Evolutionary conservation across 2,113 vertebrate species (phyloP).

Genomic region (Solea senegalensis): DNA sequence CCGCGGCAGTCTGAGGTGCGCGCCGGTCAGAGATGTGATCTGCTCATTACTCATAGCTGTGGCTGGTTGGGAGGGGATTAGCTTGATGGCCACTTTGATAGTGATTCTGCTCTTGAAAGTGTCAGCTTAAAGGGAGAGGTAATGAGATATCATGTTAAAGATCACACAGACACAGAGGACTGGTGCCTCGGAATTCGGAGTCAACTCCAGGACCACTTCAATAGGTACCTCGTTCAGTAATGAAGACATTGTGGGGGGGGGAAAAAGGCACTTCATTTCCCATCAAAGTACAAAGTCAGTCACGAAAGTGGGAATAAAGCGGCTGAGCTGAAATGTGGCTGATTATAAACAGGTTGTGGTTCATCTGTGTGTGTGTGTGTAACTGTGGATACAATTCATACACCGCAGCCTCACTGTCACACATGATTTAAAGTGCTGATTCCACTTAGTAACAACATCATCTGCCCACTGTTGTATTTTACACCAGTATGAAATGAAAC

Average conservation of each 20-base stretch:
- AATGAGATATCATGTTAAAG: conserved; percentile 51
- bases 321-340: neutral
- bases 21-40: conserved; percentile 45
- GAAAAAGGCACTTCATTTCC: conserved; percentile 7
- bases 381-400: no score
- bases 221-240: conserved; percentile 24
- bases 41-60: conserved; percentile 60
- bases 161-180: conserved; percentile 37
- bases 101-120: conserved; percentile 24
- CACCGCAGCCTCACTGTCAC: no score
- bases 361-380: neutral
- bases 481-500: no score
- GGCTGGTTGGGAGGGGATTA: conserved; percentile 38
- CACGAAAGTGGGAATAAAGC: neutral
- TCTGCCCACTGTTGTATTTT: no score
- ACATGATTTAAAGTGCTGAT: no score
- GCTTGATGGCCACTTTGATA: conserved; percentile 49
- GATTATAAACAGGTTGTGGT: neutral
- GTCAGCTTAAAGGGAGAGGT: conserved; percentile 44
- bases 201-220: conserved; percentile 21
- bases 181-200: conserved; percentile 37
- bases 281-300: conserved; percentile 5
- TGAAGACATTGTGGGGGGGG: conserved; percentile 20
- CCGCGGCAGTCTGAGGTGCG: conserved; percentile 25
- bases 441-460: no score